Evolutionary conservation across 2,888 invertebrate genomes (phyloP), one percentile per base, ranked within the genome.

Genomic region (Lucinisca nassula): DNA sequence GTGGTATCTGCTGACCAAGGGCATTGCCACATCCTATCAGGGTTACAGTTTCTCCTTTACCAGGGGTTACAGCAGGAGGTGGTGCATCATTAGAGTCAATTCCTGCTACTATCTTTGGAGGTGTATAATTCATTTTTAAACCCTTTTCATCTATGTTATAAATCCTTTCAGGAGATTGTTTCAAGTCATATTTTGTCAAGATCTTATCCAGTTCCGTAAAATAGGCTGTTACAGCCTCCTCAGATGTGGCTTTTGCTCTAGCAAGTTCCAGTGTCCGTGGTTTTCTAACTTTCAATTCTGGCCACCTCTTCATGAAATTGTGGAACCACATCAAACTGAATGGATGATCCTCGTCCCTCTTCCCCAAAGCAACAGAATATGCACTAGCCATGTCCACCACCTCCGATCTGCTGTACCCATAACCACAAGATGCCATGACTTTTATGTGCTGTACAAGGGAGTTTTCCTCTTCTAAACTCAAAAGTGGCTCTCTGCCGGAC

Each of bases 71-170:
- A 67, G 79, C 79, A 38, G 27, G 27, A 30, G 79, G 61, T 17
- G 40, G 24, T 40, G 61, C 32, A n/a, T 38, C 61, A 58, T 37
- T 67, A 27, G 55, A 55, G 17, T n/a, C 55, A 14, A 55, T n/a
- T 55, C 55, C 55, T 4, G 73, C 27, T 0, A 72, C 76, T 32
- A 83, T 61, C 51, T 21, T 38, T 1, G 74, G 49, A 12, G 87
- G 84, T 1, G 80, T 30, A 32, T 84, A 67, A 17, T 78, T 27
- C 17, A 61, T 30, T 40, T 51, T 14, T 12, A 82, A 10, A 17
- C 79, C 79, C 32, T 83, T 83, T 38, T 86, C 82, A 75, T 78
- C 84, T 3, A 87, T 38, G 45, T 81, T 82, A 58, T 55, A 87
- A 6, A 84, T 79, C 21, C 73, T 32, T n/a, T 87, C 79, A 24